Conservation (phyloP, 92 coral and sea anemone genomes). For the Porites rus region DNA sequence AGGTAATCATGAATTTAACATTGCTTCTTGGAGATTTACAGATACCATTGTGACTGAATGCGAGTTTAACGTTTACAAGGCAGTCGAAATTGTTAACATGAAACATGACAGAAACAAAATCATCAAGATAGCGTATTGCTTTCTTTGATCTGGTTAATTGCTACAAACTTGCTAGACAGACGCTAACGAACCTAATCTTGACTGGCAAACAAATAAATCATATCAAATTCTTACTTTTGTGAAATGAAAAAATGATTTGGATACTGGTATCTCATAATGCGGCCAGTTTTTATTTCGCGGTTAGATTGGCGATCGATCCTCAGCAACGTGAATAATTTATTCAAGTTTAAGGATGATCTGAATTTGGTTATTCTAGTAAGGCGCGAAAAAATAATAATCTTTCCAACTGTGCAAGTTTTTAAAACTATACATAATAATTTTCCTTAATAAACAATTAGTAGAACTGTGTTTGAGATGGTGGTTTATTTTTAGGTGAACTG, state of each 20-base stretch:
- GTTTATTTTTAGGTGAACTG: background rate
- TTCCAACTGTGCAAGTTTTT: background rate
- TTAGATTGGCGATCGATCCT: background rate
- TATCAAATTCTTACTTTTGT: too few species aligned
- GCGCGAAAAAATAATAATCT: background rate
- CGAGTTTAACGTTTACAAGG: background rate
- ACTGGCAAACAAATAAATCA: background rate
- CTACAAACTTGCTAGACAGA: constrained; percentile 7
- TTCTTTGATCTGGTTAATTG: background rate
- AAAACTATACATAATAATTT: background rate
- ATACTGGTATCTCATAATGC: background rate
- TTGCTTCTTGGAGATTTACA: background rate
- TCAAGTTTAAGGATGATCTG: background rate
- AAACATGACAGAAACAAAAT: constrained; percentile 10
- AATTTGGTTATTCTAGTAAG: background rate
- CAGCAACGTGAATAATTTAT: background rate
- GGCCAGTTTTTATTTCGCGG: background rate
- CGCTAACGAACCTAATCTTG: background rate
- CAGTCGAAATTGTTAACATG: background rate
- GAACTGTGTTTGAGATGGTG: background rate
- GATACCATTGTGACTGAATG: background rate
- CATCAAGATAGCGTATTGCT: background rate
- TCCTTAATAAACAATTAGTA: constrained; percentile 1
- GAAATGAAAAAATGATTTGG: background rate
- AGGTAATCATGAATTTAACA: background rate